Evolutionary conservation across 2,888 invertebrate species (phyloP).

Genomic region (Syrista parreyssii): DNA sequence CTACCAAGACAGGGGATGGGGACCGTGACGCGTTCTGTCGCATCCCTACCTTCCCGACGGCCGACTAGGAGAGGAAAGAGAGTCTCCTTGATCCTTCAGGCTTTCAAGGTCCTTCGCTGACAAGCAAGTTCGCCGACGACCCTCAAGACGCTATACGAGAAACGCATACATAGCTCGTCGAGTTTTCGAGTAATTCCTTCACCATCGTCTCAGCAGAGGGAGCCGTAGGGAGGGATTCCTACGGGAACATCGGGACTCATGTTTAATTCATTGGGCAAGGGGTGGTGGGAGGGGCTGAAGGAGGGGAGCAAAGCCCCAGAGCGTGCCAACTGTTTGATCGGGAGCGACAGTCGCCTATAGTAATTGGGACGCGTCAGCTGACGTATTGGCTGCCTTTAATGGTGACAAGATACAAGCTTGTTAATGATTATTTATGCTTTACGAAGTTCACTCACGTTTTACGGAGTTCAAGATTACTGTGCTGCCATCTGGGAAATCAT

Average conservation of each 20-base stretch:
- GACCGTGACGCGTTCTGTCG: not conserved
- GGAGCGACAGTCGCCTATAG: not conserved
- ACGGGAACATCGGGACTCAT: not conserved
- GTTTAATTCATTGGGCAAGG: not conserved
- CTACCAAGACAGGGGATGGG: not conserved
- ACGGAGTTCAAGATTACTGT: not conserved
- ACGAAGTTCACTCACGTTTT: not conserved
- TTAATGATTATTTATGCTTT: not conserved
- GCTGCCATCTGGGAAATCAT: not conserved
- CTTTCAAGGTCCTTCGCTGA: not conserved
- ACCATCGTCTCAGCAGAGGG: not conserved
- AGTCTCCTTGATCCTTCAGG: not conserved
- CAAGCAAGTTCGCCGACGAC: not conserved
- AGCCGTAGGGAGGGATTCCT: not conserved
- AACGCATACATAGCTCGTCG: not conserved
- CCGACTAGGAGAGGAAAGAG: not conserved
- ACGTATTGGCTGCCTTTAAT: not conserved
- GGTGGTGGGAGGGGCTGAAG: too few species aligned
- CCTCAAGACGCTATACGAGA: not conserved
- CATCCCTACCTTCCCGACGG: not conserved
- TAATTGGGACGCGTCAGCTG: not conserved
- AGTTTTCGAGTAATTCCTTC: not conserved
- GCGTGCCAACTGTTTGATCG: not conserved
- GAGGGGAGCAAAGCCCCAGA: not conserved
- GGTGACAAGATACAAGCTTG: not conserved